A percentile compares a stretch with the other conserved stretches of the same genome.
These are phyloP conservation scores for Holacanthus passer DNA, from an alignment of 2,113 vertebrate genomes.

Conservation along the genomic window DNA sequence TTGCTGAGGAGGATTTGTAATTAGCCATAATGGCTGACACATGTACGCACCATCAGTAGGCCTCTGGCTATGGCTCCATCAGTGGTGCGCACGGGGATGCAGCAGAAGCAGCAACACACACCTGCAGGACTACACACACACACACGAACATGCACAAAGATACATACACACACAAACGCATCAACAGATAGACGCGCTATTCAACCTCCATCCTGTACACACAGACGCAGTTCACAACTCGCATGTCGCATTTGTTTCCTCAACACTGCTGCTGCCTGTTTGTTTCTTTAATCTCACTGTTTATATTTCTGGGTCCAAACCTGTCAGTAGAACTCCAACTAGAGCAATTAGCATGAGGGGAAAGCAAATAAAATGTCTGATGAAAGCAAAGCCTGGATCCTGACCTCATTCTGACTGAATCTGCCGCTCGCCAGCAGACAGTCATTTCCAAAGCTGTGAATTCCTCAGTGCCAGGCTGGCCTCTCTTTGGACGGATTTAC, in stretches of 20 bases:
- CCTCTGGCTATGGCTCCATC: conserved; percentile 70
- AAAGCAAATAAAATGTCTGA: conserved; percentile 76
- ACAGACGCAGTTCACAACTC: conserved; percentile 45
- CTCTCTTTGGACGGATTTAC: conserved; percentile 66
- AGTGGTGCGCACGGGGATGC: conserved; percentile 45
- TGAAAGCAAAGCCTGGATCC: conserved; percentile 62
- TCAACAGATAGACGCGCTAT: conserved; percentile 3
- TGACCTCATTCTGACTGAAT: conserved; percentile 63
- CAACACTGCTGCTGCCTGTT: conserved; percentile 53
- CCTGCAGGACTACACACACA: conserved; percentile 52
- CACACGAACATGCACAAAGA: conserved; percentile 24
- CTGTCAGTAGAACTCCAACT: conserved; percentile 64
- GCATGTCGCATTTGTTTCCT: conserved; percentile 57
- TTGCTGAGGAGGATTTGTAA: conserved; percentile 77
- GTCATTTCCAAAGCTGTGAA: conserved; percentile 70
- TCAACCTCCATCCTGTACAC: conserved; percentile 17
- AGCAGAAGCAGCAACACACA: conserved; percentile 32
- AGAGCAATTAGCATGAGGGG: conserved; percentile 65
- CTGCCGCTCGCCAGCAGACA: conserved; percentile 35
- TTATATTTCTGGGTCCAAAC: conserved; percentile 71
- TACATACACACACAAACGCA: conserved; percentile 32
- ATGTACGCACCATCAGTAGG: conserved; percentile 72
- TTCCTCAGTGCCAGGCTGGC: conserved; percentile 67
- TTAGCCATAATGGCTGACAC: conserved; percentile 83
- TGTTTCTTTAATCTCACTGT: conserved; percentile 75